Evolutionary conservation across 2,888 invertebrate species (phyloP), one percentile per base, ranked within the genome.

Genomic region (Aradus depressus): DNA sequence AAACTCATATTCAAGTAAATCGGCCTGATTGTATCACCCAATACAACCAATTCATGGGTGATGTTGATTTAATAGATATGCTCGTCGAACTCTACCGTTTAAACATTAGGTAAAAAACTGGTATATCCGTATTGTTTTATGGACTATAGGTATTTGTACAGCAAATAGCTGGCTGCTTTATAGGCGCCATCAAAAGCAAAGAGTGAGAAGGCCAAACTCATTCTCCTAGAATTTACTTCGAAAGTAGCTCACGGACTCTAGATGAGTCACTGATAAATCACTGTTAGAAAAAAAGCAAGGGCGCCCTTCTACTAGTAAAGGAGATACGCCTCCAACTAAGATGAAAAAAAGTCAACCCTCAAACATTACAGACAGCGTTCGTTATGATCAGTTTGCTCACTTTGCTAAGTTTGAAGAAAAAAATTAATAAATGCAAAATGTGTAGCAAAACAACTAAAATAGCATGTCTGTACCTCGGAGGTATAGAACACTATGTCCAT

Each of bases 1-100:
- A 44, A 23, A 38, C 53, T 44, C 50, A 26, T 44, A 60, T 56
- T 53, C 53, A 51, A 32, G 59, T 57, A 51, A 51, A 50, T 34
- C 39, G 59, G 50, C 59, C 60, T 41, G 53, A 54, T 41, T 56
- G 58, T 28, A 57, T 62, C 4, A 56, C 50, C 52, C 59, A 60
- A 49, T 62, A 62, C 56, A 63, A 64, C 53, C 54, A 54, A 43
- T 60, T 43, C 34, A 62, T 62, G 61, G 64, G 63, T 37, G 62
- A 63, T 8, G 64, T 63, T 6, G 63, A 65, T 55, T 50, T 63
- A 8, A 58, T 60, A 35, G 62, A 64, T 49, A 61, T 62, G 53
- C 55, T 66, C 21, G 59, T 62, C 23, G 60, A 62, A 10, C 58
- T 62, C 32, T 63, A 63, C 51, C 57, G 62, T 31, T 64, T 61